Evolutionary conservation across 1,140 invertebrate species (phyloP).

Genomic region (Araneus ventricosus): DNA sequence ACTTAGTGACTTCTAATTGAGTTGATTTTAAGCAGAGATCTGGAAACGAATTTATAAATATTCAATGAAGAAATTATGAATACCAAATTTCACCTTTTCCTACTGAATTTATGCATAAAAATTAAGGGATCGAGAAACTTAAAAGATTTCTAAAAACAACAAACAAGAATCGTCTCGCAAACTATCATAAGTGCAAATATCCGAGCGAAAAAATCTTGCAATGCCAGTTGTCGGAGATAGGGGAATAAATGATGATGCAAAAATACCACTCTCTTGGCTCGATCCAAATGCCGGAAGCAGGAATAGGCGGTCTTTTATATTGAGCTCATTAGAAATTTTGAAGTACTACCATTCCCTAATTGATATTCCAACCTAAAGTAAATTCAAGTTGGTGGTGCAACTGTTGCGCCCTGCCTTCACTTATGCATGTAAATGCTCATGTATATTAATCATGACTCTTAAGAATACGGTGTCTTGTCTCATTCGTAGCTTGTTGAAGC

Average conservation of each 20-base stretch:
- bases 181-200: slow-evolving; percentile 54
- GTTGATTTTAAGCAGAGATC: slow-evolving; percentile 35
- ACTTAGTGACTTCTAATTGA: slow-evolving; percentile 45
- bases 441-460: slow-evolving; percentile 74
- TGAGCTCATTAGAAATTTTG: slow-evolving; percentile 71
- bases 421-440: slow-evolving; percentile 74
- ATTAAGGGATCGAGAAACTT: not conserved
- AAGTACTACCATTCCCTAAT: slow-evolving; percentile 61
- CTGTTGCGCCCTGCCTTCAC: slow-evolving; percentile 61
- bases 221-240: not conserved
- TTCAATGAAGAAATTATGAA: slow-evolving; percentile 56
- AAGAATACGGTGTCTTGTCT: slow-evolving; percentile 64
- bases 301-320: slow-evolving; percentile 63
- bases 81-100: not conserved
- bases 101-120: slow-evolving; percentile 45
- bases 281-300: slow-evolving; percentile 46
- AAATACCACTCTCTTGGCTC: slow-evolving; percentile 42
- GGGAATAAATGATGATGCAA: slow-evolving; percentile 62
- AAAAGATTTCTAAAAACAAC: slow-evolving; percentile 11
- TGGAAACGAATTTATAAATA: slow-evolving; percentile 51
- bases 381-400: slow-evolving; percentile 67
- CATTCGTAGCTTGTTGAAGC: slow-evolving; percentile 48
- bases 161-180: slow-evolving; percentile 4
- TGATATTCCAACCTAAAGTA: slow-evolving; percentile 73
- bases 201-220: slow-evolving; percentile 37